Conservation (phyloP, 2,797 vertebrate species). For the Hydrophis major region DNA sequence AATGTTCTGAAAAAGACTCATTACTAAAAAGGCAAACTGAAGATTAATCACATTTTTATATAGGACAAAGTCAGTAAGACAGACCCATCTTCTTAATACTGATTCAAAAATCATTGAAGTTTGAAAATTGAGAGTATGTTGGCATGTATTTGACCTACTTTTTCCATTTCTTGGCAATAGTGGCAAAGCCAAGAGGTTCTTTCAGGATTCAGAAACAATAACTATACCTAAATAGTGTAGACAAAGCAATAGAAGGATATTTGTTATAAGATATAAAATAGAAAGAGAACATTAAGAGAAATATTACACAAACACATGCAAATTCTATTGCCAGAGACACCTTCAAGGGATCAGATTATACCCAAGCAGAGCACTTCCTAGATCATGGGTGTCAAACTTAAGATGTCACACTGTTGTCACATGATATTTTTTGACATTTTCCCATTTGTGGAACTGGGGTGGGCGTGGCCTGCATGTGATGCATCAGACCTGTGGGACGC, state of each 20-base stretch:
- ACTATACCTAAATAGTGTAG: background rate
- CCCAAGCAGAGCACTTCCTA: background rate
- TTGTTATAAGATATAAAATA: background rate
- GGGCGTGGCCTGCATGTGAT: too few species aligned
- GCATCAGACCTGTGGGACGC: rapidly evolving
- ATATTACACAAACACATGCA: background rate
- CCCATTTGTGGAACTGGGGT: too few species aligned
- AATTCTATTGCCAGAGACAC: background rate
- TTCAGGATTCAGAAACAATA: background rate
- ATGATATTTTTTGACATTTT: too few species aligned
- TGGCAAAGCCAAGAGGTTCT: background rate
- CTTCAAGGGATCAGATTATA: background rate
- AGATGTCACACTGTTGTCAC: rapidly evolving
- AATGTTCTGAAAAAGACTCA: background rate
- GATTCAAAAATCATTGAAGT: background rate
- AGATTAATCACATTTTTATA: background rate
- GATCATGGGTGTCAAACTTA: background rate
- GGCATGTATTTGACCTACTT: background rate
- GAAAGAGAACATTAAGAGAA: background rate
- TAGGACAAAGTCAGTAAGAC: background rate
- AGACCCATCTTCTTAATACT: background rate
- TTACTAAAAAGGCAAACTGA: background rate
- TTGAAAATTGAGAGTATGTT: background rate
- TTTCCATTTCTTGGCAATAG: background rate
- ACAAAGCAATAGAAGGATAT: background rate